A percentile compares a stretch with the other conserved stretches of the same genome.
phyloP scores from a whole-genome alignment of 53 echinoderm and acorn worm genomes.

The Actinopyga echinites region DNA sequence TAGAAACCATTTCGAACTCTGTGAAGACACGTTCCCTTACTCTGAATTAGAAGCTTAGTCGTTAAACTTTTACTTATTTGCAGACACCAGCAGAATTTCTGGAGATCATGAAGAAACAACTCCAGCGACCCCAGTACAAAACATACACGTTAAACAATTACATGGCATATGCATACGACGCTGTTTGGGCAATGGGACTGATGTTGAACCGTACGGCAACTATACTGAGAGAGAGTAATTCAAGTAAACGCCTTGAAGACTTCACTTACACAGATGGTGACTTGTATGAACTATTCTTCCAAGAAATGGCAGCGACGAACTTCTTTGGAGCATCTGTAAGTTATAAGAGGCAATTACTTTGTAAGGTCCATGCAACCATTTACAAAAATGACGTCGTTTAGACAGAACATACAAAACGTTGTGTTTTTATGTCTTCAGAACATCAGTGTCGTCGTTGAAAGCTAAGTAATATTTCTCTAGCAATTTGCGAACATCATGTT shows the following conservation, averaged over 20 bases:
- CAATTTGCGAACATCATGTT: too few species aligned
- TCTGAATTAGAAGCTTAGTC: too few species aligned
- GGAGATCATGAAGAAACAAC: not conserved
- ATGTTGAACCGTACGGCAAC: not conserved
- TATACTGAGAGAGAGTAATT: not conserved
- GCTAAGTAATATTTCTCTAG: too few species aligned
- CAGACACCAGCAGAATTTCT: constrained; percentile 10
- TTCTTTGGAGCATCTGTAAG: constrained; percentile 37
- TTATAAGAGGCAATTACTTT: not conserved
- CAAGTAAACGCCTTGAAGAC: constrained; percentile 10
- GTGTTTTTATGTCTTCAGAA: too few species aligned
- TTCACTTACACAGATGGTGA: constrained; percentile 21
- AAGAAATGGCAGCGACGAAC: not conserved
- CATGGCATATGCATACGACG: constrained; percentile 19
- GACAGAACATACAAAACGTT: too few species aligned
- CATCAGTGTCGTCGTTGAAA: too few species aligned
- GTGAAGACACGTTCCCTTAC: too few species aligned
- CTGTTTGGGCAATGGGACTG: constrained; percentile 17
- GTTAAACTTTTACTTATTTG: not conserved
- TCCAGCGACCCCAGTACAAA: not conserved
- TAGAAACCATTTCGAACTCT: too few species aligned
- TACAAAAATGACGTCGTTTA: too few species aligned
- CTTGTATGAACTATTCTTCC: not conserved
- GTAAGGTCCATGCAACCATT: too few species aligned
- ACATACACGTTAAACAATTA: constrained; percentile 1